These are phyloP conservation scores for Apodemus sylvaticus DNA, from an alignment of 2,113 vertebrate species.

Conservation along the genomic window DNA sequence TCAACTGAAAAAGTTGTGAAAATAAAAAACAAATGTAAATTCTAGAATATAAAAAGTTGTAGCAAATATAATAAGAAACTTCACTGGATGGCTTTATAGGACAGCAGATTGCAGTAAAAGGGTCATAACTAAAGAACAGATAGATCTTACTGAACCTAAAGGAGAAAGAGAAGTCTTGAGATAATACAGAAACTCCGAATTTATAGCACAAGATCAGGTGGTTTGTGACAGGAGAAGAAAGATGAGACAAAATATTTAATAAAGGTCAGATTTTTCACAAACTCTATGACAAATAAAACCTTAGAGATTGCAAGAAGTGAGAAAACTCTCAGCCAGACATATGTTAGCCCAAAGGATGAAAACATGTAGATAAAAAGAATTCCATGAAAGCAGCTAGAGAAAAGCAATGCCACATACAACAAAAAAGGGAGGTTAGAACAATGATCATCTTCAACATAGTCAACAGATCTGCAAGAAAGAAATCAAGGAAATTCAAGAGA, in stretches of 20 bases:
- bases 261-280: neutral
- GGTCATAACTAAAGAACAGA: neutral
- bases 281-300: neutral
- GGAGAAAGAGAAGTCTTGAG: constrained; percentile 26
- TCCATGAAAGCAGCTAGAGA: neutral
- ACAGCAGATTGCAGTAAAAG: constrained; percentile 18
- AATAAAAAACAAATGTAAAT: neutral
- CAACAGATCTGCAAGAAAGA: neutral
- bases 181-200: neutral
- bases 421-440: neutral
- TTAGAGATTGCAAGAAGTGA: neutral
- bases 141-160: neutral
- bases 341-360: neutral
- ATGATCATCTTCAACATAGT: neutral
- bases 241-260: neutral
- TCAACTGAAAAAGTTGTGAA: constrained; percentile 18
- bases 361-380: neutral
- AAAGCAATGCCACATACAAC: neutral
- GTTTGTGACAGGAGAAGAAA: neutral
- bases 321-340: neutral
- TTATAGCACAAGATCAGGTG: neutral
- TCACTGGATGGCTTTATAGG: constrained; percentile 30
- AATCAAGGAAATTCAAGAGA: neutral
- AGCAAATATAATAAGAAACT: neutral
- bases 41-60: neutral